Base-by-base conservation (phyloP, 2,113 vertebrate genomes). In the Aleadryas rufinucha region DNA sequence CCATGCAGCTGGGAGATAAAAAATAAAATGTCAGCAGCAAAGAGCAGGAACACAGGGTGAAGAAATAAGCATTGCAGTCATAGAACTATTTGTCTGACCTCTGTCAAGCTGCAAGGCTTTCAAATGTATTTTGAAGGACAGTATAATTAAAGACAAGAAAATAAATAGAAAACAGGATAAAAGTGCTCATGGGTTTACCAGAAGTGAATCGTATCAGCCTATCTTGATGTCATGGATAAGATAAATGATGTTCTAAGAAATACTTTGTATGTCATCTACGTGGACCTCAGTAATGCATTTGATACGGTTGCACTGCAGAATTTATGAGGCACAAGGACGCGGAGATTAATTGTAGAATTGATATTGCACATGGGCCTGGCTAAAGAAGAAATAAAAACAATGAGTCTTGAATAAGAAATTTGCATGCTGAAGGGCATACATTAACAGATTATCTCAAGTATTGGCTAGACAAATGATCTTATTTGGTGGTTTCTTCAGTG, bases 361-460 rank as follows among this genome's bases (percentile, higher is more conserved):
- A 41, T 87, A 24, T 37, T 91, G 76, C 11, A 1, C 71, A 71
- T 84, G 61, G 44, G 57, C 60, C 57, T 95, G 84, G 65, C 84
- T 87, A 64, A 89, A 87, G 87, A 93, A 49, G 72, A 95, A 87
- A 84, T 94, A 95, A 95, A 96, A 95, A 90, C 72, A 12, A 87
- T 86, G 84, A 84, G 69, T 82, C 91, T 84, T 95, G 87, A 82
- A 84, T 87, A 79, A 93, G 59, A 71, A 90, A 92, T 93, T 86
- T 95, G 60, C 68, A 31, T 92, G 71, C 86, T 96, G 91, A 96
- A 97, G 89, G 94, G 60, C 68, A 89, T 41, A 31, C 42, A 30
- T 89, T 90, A 90, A 42, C 50, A 86, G 45, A 75, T 93, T 89
- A 60, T 84, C 81, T 92, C 76, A 74, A 75, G 47, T 86, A n/a